Conservation (phyloP, 2,113 vertebrate species). For the Henicopernis longicauda region DNA sequence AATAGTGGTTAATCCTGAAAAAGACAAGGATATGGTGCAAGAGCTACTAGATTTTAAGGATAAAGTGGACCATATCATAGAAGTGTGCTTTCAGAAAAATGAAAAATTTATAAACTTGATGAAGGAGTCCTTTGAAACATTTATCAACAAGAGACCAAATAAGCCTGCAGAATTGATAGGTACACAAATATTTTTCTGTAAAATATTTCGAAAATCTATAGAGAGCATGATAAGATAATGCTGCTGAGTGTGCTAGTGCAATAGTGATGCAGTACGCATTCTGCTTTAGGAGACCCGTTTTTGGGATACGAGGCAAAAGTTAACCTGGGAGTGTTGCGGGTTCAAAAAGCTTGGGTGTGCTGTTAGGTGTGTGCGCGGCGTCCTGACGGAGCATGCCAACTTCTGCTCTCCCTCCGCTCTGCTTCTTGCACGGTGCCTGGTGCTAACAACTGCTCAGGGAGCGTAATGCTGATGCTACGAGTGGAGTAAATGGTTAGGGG, state of each 20-base stretch:
- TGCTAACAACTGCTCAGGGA: not conserved
- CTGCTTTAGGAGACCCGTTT: not conserved
- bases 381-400: not conserved
- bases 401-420: not conserved
- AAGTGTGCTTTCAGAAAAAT: conserved; percentile 82
- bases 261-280: not conserved
- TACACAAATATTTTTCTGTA: conserved; percentile 56
- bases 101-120: conserved; percentile 81
- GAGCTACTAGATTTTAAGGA: conserved; percentile 85
- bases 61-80: conserved; percentile 81
- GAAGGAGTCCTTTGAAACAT: conserved; percentile 85
- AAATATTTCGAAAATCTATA: not conserved
- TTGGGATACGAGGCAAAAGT: not conserved
- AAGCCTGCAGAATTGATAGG: conserved; percentile 84
- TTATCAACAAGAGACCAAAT: conserved; percentile 84
- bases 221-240: conserved; percentile 24
- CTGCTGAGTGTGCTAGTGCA: conserved; percentile 45
- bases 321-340: not conserved
- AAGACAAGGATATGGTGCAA: conserved; percentile 85
- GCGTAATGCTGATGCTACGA: rapidly evolving
- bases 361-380: not conserved
- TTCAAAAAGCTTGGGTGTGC: not conserved
- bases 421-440: not conserved
- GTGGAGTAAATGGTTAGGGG: not conserved
- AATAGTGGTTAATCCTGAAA: conserved; percentile 83